These are phyloP conservation scores for Drosophila kikkawai DNA, from an alignment of 1,140 invertebrate genomes.

Conservation along the genomic window DNA sequence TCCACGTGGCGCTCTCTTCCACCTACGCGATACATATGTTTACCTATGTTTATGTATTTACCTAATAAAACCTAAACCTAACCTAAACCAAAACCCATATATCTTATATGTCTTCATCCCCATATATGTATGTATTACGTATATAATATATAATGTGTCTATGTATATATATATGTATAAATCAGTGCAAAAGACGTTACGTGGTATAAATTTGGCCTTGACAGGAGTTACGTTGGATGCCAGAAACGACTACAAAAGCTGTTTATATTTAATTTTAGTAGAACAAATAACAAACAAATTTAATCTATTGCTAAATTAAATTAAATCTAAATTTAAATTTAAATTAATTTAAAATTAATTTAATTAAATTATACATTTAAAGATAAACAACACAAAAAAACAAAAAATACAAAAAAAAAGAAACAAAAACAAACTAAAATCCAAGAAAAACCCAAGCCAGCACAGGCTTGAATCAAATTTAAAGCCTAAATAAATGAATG, in stretches of 20 bases:
- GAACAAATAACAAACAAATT: slow-evolving; percentile 82
- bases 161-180: neutral
- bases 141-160: neutral
- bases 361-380: slow-evolving; percentile 61
- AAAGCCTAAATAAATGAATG: slow-evolving; percentile 28
- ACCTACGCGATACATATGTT: slow-evolving; percentile 59
- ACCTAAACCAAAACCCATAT: neutral
- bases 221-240: slow-evolving; percentile 85
- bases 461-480: slow-evolving; percentile 21
- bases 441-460: slow-evolving; percentile 16
- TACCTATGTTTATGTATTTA: slow-evolving; percentile 45
- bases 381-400: slow-evolving; percentile 54
- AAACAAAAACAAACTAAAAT: slow-evolving; percentile 33
- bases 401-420: slow-evolving; percentile 30
- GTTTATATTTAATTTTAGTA: slow-evolving; percentile 85
- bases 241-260: slow-evolving; percentile 85
- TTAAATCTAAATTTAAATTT: slow-evolving; percentile 47
- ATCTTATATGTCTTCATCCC: slow-evolving; percentile 2
- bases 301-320: slow-evolving; percentile 75
- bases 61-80: slow-evolving; percentile 14
- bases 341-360: slow-evolving; percentile 59
- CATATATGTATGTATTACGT: slow-evolving; percentile 20
- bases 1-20: slow-evolving; percentile 73
- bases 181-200: slow-evolving; percentile 83
- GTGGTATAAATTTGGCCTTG: slow-evolving; percentile 84